Evolutionary conservation across 1,140 invertebrate species (phyloP).

Genomic region (Reticulitermes speratus): DNA sequence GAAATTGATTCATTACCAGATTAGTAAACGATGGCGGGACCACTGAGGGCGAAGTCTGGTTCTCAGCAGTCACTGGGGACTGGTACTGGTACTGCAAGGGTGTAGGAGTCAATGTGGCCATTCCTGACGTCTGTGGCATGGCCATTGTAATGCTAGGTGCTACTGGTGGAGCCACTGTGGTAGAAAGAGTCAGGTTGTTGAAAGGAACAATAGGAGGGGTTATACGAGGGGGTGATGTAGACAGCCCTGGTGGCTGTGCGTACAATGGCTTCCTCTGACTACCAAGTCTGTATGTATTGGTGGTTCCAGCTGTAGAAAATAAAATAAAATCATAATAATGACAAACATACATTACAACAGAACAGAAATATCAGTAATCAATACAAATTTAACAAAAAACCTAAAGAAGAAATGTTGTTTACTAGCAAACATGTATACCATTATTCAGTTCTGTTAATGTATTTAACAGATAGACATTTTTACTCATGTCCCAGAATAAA

Average conservation of each 20-base stretch:
- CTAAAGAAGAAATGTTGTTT: too few species aligned
- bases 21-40: slow-evolving; percentile 32
- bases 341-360: not conserved
- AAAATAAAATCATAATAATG: not conserved
- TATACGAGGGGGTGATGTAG: not conserved
- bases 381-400: not conserved
- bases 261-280: slow-evolving; percentile 28
- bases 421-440: not conserved
- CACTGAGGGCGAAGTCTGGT: slow-evolving; percentile 11
- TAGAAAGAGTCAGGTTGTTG: not conserved
- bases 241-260: slow-evolving; percentile 28
- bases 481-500: too few species aligned
- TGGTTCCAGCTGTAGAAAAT: slow-evolving; percentile 18
- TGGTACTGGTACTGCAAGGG: slow-evolving; percentile 22
- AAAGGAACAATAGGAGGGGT: not conserved
- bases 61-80: slow-evolving; percentile 21
- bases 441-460: not conserved
- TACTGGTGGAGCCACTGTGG: not conserved
- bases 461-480: not conserved
- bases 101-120: not conserved
- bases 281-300: slow-evolving; percentile 30
- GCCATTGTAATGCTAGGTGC: slow-evolving; percentile 1
- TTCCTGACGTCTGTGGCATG: not conserved
- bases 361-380: not conserved
- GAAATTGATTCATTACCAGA: slow-evolving; percentile 18